A percentile compares a stretch with the other conserved stretches of the same genome.
phyloP scores from a whole-genome alignment of 2,888 invertebrate species.

The Acleris cristana region DNA sequence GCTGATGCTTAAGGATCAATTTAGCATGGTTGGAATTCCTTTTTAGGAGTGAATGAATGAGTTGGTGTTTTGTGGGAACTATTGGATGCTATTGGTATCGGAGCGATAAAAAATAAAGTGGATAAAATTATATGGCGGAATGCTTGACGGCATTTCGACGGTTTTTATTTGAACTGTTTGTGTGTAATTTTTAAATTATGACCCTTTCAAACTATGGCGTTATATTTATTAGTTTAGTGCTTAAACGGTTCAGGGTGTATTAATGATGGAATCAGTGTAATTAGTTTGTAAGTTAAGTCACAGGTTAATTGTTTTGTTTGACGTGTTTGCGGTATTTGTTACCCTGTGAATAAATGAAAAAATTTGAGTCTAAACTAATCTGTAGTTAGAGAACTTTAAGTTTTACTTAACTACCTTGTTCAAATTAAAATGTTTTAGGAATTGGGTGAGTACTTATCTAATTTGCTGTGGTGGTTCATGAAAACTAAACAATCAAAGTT shows the following conservation, averaged over 20 bases:
- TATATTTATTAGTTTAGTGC: background rate
- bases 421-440: too few species aligned
- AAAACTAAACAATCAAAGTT: too few species aligned
- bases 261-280: too few species aligned
- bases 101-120: slow-evolving; percentile 62
- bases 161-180: slow-evolving; percentile 55
- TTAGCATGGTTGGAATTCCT: slow-evolving; percentile 79
- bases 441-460: too few species aligned
- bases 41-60: slow-evolving; percentile 55
- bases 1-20: slow-evolving; percentile 80
- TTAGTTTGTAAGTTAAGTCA: too few species aligned
- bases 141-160: slow-evolving; percentile 56
- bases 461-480: too few species aligned
- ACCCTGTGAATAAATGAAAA: too few species aligned
- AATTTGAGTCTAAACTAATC: too few species aligned
- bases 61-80: slow-evolving; percentile 42
- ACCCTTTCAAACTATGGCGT: background rate
- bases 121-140: slow-evolving; percentile 60
- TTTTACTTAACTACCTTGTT: too few species aligned
- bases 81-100: slow-evolving; percentile 47
- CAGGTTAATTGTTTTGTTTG: too few species aligned
- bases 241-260: background rate
- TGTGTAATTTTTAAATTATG: slow-evolving; percentile 26
- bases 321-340: too few species aligned
- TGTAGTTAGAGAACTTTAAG: too few species aligned